Conservation (phyloP, 2,113 vertebrate genomes). For the Nothocercus julius region DNA sequence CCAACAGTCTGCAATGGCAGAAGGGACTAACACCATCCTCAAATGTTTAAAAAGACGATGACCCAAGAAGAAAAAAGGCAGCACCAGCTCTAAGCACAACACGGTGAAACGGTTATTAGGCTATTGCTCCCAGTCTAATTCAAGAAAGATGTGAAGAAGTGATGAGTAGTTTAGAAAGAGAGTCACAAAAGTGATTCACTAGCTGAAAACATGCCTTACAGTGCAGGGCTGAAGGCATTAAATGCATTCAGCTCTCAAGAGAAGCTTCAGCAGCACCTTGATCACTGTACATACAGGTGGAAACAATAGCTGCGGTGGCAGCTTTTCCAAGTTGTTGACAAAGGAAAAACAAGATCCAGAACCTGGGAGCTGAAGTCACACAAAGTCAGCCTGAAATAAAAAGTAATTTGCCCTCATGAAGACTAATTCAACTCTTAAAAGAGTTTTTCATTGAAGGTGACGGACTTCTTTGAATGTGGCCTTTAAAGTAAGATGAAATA, state of each 20-base stretch:
- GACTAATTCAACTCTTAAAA: constrained; percentile 34
- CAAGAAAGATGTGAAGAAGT: constrained; percentile 1
- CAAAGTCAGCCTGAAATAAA: background rate
- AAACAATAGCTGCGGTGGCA: background rate
- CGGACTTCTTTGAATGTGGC: background rate
- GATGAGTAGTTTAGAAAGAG: background rate
- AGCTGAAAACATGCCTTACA: background rate
- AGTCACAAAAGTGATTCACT: background rate
- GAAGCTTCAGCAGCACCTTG: background rate
- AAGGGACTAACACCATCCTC: background rate
- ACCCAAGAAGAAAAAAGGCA: constrained; percentile 1
- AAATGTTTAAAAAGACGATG: background rate
- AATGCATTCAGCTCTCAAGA: background rate
- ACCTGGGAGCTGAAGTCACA: constrained; percentile 37
- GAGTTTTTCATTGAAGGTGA: constrained; percentile 10
- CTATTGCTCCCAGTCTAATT: background rate
- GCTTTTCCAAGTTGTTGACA: constrained; percentile 28
- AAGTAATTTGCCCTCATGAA: constrained; percentile 13
- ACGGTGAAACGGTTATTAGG: background rate
- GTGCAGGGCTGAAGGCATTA: background rate
- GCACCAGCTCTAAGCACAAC: background rate
- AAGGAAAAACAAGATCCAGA: background rate
- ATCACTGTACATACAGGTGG: constrained; percentile 20
- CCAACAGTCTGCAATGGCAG: background rate
- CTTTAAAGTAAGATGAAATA: constrained; percentile 11